Evolutionary conservation across 2,888 invertebrate species (phyloP).

Genomic region (Drosophila rellima): DNA sequence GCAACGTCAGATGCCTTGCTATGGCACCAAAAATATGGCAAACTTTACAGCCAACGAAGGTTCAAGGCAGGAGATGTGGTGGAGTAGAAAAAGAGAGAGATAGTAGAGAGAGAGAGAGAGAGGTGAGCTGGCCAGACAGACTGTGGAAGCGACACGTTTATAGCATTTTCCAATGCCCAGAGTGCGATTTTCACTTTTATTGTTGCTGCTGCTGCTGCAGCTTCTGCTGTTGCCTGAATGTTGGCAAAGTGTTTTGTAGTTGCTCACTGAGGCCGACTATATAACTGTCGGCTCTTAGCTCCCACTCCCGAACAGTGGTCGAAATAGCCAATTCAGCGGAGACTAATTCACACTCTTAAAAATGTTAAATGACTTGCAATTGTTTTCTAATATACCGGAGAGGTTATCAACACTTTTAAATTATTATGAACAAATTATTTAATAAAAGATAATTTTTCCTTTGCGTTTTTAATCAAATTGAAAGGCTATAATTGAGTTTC

Average conservation of each 20-base stretch:
- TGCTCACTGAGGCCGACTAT: constrained; percentile 40
- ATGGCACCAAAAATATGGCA: constrained; percentile 57
- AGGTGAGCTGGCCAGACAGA: constrained; percentile 10
- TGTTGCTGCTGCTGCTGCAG: constrained; percentile 54
- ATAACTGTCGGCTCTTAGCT: constrained; percentile 40
- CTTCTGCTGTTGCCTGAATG: constrained; percentile 35
- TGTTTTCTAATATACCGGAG: no score
- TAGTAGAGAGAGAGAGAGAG: neutral
- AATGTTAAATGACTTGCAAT: no score
- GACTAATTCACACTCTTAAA: neutral
- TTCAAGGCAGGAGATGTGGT: neutral
- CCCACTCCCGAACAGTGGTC: neutral
- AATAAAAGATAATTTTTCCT: no score
- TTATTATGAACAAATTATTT: no score
- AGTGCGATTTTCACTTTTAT: constrained; percentile 75
- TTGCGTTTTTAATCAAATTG: no score
- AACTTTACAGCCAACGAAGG: constrained; percentile 39
- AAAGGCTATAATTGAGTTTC: no score
- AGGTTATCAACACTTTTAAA: no score
- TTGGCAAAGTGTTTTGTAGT: constrained; percentile 65
- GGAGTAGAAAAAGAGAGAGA: no score
- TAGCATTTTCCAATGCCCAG: constrained; percentile 75
- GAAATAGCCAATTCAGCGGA: neutral
- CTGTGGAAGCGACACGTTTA: constrained; percentile 66
- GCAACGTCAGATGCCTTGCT: constrained; percentile 15